A percentile compares a stretch with the other conserved stretches of the same genome.
Conservation (phyloP, 2,888 invertebrate species). For the Argyresthia albistria region DNA sequence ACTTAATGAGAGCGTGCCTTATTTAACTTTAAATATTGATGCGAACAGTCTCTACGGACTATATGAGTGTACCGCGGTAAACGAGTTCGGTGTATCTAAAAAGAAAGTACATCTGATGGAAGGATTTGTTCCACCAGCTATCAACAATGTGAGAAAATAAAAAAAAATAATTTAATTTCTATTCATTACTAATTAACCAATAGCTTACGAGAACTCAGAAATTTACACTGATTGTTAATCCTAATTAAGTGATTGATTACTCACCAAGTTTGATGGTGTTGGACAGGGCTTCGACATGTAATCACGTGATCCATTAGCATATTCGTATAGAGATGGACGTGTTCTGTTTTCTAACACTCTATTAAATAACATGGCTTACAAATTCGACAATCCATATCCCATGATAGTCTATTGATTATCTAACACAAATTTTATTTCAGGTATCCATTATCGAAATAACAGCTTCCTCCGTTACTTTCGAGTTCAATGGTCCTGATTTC, state of each 20-base stretch:
- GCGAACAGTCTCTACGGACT: conserved; percentile 26
- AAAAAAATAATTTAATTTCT: background rate
- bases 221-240: too few relatives aligned
- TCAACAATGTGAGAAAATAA: conserved; percentile 33
- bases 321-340: too few relatives aligned
- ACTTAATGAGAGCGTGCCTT: conserved; percentile 6
- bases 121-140: conserved; percentile 32
- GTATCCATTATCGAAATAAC: conserved; percentile 17
- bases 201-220: too few relatives aligned
- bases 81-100: conserved; percentile 28
- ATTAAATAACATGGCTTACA: too few relatives aligned
- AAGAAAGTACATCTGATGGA: conserved; percentile 32
- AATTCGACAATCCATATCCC: too few relatives aligned
- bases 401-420: too few relatives aligned
- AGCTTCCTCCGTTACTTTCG: conserved; percentile 39
- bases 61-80: conserved; percentile 39
- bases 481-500: conserved; percentile 24
- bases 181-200: too few relatives aligned
- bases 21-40: background rate
- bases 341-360: too few relatives aligned
- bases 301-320: too few relatives aligned
- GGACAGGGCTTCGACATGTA: too few relatives aligned
- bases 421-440: conserved; percentile 17
- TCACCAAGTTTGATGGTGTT: too few relatives aligned
- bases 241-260: too few relatives aligned